Percentiles rank a stretch among this genome's conserved stretches.
These are phyloP conservation scores for Caradrina kadenii DNA, from an alignment of 2,888 invertebrate species.

Conservation along the genomic window DNA sequence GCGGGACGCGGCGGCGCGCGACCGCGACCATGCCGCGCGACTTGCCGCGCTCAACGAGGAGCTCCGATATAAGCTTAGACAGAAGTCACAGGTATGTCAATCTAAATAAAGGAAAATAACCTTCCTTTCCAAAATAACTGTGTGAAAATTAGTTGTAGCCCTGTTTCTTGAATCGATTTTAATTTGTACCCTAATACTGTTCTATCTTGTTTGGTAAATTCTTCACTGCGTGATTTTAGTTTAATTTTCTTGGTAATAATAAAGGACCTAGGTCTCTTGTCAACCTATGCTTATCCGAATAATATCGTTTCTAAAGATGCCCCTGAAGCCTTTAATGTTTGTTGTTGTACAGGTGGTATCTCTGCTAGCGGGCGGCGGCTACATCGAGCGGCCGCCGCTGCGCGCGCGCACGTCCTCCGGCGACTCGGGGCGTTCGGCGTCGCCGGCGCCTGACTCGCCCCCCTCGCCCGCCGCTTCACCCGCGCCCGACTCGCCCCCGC, in stretches of 20 bases:
- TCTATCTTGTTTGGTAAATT: too few relatives aligned
- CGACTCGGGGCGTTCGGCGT: constrained; percentile 81
- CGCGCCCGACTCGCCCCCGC: constrained; percentile 87
- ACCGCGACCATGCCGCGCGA: constrained; percentile 94
- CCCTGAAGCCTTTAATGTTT: not conserved
- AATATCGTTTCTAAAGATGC: not conserved
- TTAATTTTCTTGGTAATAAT: not conserved
- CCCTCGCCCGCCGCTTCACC: constrained; percentile 81
- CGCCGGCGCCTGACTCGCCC: constrained; percentile 84
- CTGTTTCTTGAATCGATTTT: not conserved
- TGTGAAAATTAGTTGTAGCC: not conserved
- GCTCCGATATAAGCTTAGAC: constrained; percentile 95
- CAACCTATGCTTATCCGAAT: not conserved
- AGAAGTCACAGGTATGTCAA: constrained; percentile 93
- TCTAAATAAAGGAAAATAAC: not conserved
- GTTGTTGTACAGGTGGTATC: constrained; percentile 86
- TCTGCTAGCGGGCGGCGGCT: constrained; percentile 84
- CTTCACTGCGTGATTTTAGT: not conserved
- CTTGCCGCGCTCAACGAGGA: constrained; percentile 96
- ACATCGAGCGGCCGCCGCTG: constrained; percentile 81
- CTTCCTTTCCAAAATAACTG: not conserved
- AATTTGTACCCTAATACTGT: too few relatives aligned
- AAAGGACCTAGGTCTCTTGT: not conserved
- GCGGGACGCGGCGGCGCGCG: constrained; percentile 93
- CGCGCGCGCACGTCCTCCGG: constrained; percentile 85